Evolutionary conservation across 2,888 invertebrate genomes (phyloP).

Genomic region (Drosophila meridiana): DNA sequence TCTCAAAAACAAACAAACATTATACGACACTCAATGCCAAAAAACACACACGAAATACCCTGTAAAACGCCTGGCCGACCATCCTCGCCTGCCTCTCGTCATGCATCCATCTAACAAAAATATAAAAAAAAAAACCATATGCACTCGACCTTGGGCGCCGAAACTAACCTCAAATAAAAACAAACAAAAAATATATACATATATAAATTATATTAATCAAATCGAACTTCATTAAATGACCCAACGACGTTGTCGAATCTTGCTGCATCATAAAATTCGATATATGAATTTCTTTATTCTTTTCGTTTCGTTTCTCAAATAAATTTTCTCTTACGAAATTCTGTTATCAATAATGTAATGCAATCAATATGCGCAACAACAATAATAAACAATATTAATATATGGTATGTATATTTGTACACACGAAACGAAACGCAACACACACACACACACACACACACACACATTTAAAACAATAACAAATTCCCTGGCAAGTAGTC

Average conservation of each 20-base stretch:
- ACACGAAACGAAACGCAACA: slow-evolving; percentile 36
- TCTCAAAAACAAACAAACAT: slow-evolving; percentile 19
- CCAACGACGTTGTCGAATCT: slow-evolving; percentile 19
- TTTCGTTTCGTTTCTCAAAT: slow-evolving; percentile 69
- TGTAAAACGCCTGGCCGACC: slow-evolving; percentile 54
- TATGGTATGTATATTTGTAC: slow-evolving; percentile 82
- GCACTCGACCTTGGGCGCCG: slow-evolving; percentile 53
- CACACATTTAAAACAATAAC: slow-evolving; percentile 18
- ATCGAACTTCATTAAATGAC: slow-evolving; percentile 32
- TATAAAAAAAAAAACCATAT: slow-evolving; percentile 12
- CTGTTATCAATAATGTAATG: slow-evolving; percentile 35
- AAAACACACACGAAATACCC: slow-evolving; percentile 38
- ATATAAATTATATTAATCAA: slow-evolving; percentile 18
- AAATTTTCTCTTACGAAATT: slow-evolving; percentile 45
- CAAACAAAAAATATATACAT: neutral
- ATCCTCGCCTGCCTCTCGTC: slow-evolving; percentile 58
- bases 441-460: slow-evolving; percentile 2
- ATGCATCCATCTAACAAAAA: slow-evolving; percentile 52
- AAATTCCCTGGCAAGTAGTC: slow-evolving; percentile 49
- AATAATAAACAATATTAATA: slow-evolving; percentile 57
- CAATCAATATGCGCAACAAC: slow-evolving; percentile 57
- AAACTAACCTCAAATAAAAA: slow-evolving; percentile 25
- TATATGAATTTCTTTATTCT: slow-evolving; percentile 50
- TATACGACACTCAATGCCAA: slow-evolving; percentile 32
- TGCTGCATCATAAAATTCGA: slow-evolving; percentile 39